These are phyloP conservation scores for Rhea pennata DNA, from an alignment of 2,113 vertebrate genomes.

Conservation along the genomic window DNA sequence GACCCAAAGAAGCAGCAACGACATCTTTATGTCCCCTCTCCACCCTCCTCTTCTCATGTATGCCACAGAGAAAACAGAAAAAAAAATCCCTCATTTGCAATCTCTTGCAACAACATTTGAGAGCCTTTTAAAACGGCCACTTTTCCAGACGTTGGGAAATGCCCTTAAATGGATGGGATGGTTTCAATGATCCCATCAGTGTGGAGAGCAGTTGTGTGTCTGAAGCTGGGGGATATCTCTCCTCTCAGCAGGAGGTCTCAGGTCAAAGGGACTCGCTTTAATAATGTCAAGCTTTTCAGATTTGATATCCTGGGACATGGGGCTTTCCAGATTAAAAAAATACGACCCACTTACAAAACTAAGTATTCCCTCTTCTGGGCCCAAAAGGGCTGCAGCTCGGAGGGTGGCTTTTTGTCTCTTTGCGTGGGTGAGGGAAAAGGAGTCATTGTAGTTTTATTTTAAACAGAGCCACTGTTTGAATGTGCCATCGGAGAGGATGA, in stretches of 20 bases:
- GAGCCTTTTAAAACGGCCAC: neutral
- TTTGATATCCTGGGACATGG: neutral
- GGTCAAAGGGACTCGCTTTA: neutral
- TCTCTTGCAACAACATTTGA: neutral
- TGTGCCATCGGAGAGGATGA: rapidly evolving
- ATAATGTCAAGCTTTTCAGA: neutral
- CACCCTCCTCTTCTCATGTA: neutral
- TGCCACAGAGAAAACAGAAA: neutral
- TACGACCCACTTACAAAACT: neutral
- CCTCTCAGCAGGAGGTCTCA: neutral
- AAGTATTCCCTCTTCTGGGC: neutral
- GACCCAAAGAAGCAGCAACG: conserved; percentile 2
- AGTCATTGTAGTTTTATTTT: neutral
- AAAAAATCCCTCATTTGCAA: neutral
- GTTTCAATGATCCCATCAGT: neutral
- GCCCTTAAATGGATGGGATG: neutral
- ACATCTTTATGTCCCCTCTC: neutral
- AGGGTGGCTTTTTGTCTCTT: neutral
- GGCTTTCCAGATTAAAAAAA: neutral
- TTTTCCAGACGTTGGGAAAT: conserved; percentile 26
- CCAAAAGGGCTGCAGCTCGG: rapidly evolving
- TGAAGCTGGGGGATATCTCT: neutral
- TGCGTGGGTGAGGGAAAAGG: neutral
- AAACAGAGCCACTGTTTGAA: neutral
- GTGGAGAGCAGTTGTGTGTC: neutral